These are phyloP conservation scores for Ornithorhynchus anatinus DNA, from an alignment of 2,113 vertebrate genomes.

Conservation along the genomic window DNA sequence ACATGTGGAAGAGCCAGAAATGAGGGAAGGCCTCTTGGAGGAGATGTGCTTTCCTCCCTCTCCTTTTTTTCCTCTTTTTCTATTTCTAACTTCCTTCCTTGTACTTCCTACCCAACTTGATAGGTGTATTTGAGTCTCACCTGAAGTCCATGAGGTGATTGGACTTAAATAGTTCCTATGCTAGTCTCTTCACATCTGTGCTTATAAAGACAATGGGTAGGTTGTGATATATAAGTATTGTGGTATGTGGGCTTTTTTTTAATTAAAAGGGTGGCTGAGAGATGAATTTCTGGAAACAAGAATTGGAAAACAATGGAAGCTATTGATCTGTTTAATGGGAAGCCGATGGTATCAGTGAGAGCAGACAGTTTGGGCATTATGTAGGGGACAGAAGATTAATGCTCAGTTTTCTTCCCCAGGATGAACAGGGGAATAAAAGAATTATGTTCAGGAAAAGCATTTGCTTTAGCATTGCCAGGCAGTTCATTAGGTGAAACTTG, in stretches of 20 bases:
- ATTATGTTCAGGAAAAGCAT: not conserved
- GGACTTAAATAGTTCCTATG: no score
- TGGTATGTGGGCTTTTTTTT: not conserved
- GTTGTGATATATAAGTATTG: not conserved
- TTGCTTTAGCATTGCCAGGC: not conserved
- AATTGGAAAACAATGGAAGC: conserved; percentile 15
- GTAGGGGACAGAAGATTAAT: not conserved
- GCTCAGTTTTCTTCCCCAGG: not conserved
- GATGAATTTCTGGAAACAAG: conserved; percentile 28
- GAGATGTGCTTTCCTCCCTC: no score
- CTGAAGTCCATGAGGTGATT: no score
- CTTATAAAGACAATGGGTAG: not conserved
- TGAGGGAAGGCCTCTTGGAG: no score
- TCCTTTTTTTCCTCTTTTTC: no score
- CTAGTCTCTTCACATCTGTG: not conserved
- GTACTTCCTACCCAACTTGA: no score
- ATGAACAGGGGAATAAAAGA: not conserved
- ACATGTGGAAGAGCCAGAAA: no score
- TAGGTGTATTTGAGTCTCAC: no score
- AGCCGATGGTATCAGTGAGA: not conserved
- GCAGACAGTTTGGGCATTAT: not conserved
- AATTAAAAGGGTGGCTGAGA: conserved; percentile 35
- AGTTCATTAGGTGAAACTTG: conserved; percentile 28
- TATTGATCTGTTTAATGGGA: conserved; percentile 43
- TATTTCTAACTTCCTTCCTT: no score